Percentiles rank a stretch among this genome's conserved stretches.
Conservation (phyloP, 2,113 vertebrate genomes). For the Lanius collurio region DNA sequence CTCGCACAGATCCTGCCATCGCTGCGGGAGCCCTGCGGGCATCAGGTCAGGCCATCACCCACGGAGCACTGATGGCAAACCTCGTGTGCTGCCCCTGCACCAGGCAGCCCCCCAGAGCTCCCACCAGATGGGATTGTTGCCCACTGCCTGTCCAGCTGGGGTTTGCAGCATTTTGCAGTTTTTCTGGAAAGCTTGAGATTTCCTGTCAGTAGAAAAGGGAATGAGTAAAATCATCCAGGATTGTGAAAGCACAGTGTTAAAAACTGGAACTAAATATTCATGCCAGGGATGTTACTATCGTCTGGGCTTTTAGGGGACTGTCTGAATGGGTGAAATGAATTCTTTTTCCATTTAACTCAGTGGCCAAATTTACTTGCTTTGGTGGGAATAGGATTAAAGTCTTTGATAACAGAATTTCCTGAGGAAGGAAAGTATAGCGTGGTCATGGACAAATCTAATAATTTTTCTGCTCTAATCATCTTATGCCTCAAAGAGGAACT, state of each 20-base stretch:
- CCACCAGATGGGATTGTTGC: fast-evolving
- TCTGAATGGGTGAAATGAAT: neutral
- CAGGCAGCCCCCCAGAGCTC: neutral
- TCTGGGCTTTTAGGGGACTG: neutral
- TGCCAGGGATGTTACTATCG: neutral
- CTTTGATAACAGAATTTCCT: slow-evolving; percentile 59
- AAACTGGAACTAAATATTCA: neutral
- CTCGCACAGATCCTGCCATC: neutral
- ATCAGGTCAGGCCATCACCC: neutral
- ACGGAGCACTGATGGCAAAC: neutral
- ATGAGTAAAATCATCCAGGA: neutral
- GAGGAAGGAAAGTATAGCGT: slow-evolving; percentile 27
- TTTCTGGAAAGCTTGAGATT: neutral
- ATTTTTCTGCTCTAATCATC: slow-evolving; percentile 65
- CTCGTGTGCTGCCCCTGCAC: neutral
- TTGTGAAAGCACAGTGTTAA: neutral
- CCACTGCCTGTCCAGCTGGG: neutral
- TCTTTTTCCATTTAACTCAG: slow-evolving; percentile 1
- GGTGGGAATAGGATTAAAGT: slow-evolving; percentile 34
- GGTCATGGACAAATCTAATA: slow-evolving; percentile 61
- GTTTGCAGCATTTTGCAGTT: neutral
- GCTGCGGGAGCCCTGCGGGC: neutral
- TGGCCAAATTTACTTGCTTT: slow-evolving; percentile 37
- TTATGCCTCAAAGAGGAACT: slow-evolving; percentile 42
- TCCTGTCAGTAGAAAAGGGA: neutral